These are phyloP conservation scores for Fulmarus glacialis DNA, from an alignment of 2,113 vertebrate species.

Conservation along the genomic window DNA sequence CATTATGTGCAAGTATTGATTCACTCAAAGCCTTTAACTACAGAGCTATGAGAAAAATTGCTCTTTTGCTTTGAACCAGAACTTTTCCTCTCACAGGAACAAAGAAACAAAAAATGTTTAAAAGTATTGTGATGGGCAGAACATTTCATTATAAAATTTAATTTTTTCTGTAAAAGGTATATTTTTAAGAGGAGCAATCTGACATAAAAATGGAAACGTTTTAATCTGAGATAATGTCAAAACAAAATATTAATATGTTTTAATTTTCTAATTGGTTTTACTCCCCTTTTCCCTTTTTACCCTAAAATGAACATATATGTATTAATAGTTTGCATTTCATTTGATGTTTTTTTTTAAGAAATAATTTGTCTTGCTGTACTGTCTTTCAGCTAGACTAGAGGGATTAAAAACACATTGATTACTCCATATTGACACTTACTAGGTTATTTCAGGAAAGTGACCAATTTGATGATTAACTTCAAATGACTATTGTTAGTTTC, in stretches of 20 bases:
- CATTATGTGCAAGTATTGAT: background rate
- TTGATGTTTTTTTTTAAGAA: background rate
- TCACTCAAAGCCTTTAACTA: background rate
- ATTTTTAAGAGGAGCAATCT: background rate
- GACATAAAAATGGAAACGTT: background rate
- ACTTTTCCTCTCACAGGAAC: background rate
- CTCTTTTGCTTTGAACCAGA: background rate
- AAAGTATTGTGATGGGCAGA: background rate
- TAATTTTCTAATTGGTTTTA: background rate
- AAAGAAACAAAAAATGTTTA: background rate
- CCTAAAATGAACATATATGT: background rate
- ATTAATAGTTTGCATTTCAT: background rate
- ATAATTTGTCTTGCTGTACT: background rate
- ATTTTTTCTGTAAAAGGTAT: background rate
- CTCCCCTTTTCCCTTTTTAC: background rate
- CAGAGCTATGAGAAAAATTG: background rate
- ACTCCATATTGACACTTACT: background rate
- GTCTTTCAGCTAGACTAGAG: background rate
- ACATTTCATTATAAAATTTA: background rate
- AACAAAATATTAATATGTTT: background rate
- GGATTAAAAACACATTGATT: background rate
- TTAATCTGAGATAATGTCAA: background rate
- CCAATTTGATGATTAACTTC: background rate
- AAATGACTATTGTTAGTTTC: background rate
- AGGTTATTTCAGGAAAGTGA: background rate